Percentiles rank a stretch among this genome's conserved stretches.
phyloP scores from a whole-genome alignment of 2,797 vertebrate genomes.

The Amphiprion clarkii region DNA sequence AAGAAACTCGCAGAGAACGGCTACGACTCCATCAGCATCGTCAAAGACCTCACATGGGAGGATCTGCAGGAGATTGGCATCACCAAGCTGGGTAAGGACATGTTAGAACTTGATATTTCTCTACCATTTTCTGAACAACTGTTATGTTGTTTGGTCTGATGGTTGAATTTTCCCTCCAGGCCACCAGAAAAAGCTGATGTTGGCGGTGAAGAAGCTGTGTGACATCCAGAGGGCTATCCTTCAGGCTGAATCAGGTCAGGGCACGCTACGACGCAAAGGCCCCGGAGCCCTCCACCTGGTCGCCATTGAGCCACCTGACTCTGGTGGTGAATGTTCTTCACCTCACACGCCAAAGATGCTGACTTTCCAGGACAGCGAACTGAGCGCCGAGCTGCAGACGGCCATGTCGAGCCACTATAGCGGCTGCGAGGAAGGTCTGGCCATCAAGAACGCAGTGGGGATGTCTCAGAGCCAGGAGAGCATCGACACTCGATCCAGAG shows the following conservation, averaged over 20 bases:
- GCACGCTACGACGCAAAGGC: slow-evolving; percentile 75
- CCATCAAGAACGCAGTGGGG: slow-evolving; percentile 77
- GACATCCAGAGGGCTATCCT: slow-evolving; percentile 87
- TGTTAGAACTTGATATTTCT: background rate
- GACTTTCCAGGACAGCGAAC: slow-evolving; percentile 92
- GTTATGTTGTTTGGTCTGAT: background rate
- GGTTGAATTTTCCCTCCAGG: slow-evolving; percentile 77
- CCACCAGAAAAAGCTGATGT: slow-evolving; percentile 98
- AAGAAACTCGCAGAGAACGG: slow-evolving; percentile 93
- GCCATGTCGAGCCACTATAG: slow-evolving; percentile 88
- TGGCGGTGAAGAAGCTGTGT: slow-evolving; percentile 93
- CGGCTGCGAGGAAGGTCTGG: slow-evolving; percentile 84
- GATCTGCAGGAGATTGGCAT: slow-evolving; percentile 98
- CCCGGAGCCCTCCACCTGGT: slow-evolving; percentile 78
- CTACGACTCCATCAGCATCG: slow-evolving; percentile 95
- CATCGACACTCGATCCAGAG: slow-evolving; percentile 90
- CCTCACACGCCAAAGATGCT: slow-evolving; percentile 85
- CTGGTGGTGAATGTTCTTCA: slow-evolving; percentile 63
- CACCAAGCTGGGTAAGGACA: slow-evolving; percentile 91
- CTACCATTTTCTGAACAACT: accelerated
- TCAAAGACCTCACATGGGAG: slow-evolving; percentile 96
- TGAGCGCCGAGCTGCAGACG: slow-evolving; percentile 93
- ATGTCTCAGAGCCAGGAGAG: slow-evolving; percentile 90
- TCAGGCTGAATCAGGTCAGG: slow-evolving; percentile 72
- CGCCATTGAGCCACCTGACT: slow-evolving; percentile 77